Evolutionary conservation across 2,888 invertebrate genomes (phyloP), one percentile per base, ranked within the genome.

Genomic region (Argyresthia albistria): DNA sequence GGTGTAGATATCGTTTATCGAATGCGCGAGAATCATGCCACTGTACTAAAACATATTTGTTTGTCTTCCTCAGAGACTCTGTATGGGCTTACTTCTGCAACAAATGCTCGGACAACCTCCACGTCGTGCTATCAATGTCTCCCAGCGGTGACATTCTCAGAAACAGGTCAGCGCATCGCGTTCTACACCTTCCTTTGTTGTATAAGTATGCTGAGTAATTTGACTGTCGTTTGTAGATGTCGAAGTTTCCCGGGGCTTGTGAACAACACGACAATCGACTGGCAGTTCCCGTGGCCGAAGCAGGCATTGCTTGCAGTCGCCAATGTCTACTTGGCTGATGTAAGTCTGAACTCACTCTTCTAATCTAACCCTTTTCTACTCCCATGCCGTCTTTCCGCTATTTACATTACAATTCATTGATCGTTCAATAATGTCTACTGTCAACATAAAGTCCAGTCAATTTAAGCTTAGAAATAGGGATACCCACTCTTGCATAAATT

Each of bases 241-340:
- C 90, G 97, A 59, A 96, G 93, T 80, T 97, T 97, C 77, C 97
- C 97, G 0, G 97, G 97, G 0, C 84, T 97, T 48, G 96, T 97
- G 43, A 97, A 96, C 69, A 96, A 95, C 69, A 95, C 96, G 0
- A 95, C 94, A 43, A 96, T 97, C 58, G 96, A 97, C 75, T 97
- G 97, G 97, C 92, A 97, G 70, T 96, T 95, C 76, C 93, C 97
- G 0, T 97, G 97, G 97, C 97, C 97, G 0, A 90, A 93, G 59
- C 95, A 97, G 72, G 97, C 97, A 0, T 73, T 97, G 49, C 86
- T 93, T 53, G 95, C 97, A 0, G 97, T 97, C 0, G 97, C 97
- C 0, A 93, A 93, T 54, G 93, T 95, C 1, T 95, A 93, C 66
- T 87, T 97, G 0, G 91, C 93, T 61, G 93, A 97, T 60, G 92